phyloP scores from a whole-genome alignment of 2,797 vertebrate species.

The Sebastes cheni region DNA sequence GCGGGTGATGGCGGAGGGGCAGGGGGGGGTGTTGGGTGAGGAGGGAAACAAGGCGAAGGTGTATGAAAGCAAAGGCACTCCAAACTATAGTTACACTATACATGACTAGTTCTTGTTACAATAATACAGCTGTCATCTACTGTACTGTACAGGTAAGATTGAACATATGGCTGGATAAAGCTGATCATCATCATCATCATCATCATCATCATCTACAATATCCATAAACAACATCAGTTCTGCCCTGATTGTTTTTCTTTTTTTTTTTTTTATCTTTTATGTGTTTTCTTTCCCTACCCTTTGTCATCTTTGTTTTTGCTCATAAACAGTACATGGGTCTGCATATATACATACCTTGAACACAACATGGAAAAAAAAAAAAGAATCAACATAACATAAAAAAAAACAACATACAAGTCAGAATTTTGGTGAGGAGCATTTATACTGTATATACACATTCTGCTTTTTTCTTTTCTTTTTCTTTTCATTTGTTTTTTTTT shows the following conservation, averaged over 20 bases:
- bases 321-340: slow-evolving; percentile 98
- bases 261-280: slow-evolving; percentile 76
- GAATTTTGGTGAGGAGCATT: slow-evolving; percentile 96
- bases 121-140: slow-evolving; percentile 97
- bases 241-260: slow-evolving; percentile 87
- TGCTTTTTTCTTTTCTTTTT: slow-evolving; percentile 75
- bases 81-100: slow-evolving; percentile 99
- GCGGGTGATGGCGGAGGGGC: not conserved
- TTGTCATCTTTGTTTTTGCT: slow-evolving; percentile 90
- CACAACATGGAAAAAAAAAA: slow-evolving; percentile 73
- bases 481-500: slow-evolving; percentile 24
- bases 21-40: slow-evolving; percentile 45
- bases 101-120: slow-evolving; percentile 99
- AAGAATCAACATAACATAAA: slow-evolving; percentile 64
- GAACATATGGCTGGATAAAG: slow-evolving; percentile 99
- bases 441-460: slow-evolving; percentile 82
- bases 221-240: slow-evolving; percentile 91
- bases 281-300: slow-evolving; percentile 67
- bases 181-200: slow-evolving; percentile 65
- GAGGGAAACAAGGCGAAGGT: slow-evolving; percentile 81
- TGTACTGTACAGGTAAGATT: slow-evolving; percentile 98
- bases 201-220: slow-evolving; percentile 90
- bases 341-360: slow-evolving; percentile 96
- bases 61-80: slow-evolving; percentile 99
- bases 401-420: slow-evolving; percentile 87